Conservation (phyloP, 2,797 vertebrate genomes). For the Nannoperca obscura region DNA sequence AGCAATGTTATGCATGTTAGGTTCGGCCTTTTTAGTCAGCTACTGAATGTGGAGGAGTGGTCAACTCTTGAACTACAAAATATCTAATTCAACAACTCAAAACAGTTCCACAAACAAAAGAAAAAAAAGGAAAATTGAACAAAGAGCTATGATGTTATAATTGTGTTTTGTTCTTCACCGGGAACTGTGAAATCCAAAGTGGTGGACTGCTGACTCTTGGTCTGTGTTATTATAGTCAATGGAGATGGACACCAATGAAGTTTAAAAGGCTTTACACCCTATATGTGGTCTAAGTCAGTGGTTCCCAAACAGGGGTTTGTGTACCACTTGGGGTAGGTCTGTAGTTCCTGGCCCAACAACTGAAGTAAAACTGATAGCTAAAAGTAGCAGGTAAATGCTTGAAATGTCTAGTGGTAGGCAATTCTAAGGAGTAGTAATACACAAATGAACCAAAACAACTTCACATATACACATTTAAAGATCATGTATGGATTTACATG, state of each 20-base stretch:
- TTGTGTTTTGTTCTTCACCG: not conserved
- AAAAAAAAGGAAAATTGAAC: not conserved
- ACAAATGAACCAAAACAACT: not conserved
- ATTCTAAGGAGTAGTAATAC: not conserved
- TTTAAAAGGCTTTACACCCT: constrained; percentile 1
- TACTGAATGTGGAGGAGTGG: constrained; percentile 6
- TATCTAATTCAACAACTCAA: constrained; percentile 16
- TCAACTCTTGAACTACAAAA: not conserved
- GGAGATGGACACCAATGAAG: constrained; percentile 7
- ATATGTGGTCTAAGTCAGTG: not conserved
- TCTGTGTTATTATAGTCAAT: constrained; percentile 15
- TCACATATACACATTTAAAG: too few species aligned
- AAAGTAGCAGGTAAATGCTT: too few species aligned
- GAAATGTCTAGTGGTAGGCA: not conserved
- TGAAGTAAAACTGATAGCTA: not conserved
- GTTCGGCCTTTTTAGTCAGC: constrained; percentile 14
- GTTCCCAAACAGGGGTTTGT: not conserved
- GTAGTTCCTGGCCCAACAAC: not conserved
- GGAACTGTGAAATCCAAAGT: not conserved
- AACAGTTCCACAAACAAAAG: constrained; percentile 17
- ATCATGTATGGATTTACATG: too few species aligned
- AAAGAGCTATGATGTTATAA: constrained; percentile 17
- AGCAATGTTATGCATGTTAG: not conserved
- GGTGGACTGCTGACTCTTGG: not conserved
- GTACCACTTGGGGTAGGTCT: not conserved